Evolutionary conservation across 2,797 vertebrate genomes (phyloP), one percentile per base, ranked within the genome.

Genomic region (Pempheris klunzingeri): DNA sequence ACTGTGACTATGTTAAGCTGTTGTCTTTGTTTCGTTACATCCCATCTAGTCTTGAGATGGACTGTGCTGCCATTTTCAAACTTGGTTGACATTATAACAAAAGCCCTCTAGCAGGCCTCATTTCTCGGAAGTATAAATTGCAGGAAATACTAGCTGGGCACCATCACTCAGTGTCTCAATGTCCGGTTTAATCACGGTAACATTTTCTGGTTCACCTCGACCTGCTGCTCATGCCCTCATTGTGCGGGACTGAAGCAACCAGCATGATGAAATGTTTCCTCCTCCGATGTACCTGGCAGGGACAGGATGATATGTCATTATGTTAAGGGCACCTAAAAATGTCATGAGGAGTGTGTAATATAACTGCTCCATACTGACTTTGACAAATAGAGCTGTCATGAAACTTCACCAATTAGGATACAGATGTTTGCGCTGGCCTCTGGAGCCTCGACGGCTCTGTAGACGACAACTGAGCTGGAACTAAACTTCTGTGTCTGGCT

Each of bases 371-470:
- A 6, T 53, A 22, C 43, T 59, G 82, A 85, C 77, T 80, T 64
- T 81, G 85, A 89, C 84, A 86, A 85, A 89, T 84, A 49, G 83
- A 89, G 80, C 74, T 71, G 70, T 82, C 81, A 24, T 6, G 43
- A 71, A 75, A 74, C 57, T 57, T 71, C 41, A 78, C 61, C 72
- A 81, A 84, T 87, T 82, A 72, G 67, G 86, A 78, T 68, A 36
- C 64, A 80, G 82, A 80, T 88, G 84, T 90, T 87, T 80, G 63
- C 15, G 5, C 46, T 53, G 75, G 81, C 77, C 67, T 82, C 77
- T 73, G 22, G 70, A 49, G 57, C 79, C 68, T 59, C 8, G 9
- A 14, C 28, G 24, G 39, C 47, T 74, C 68, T 66, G 52, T 61
- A 38, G 71, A 81, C 1, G 47, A 43, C 61, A 38, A 73, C 71